Conservation (phyloP, 2,113 vertebrate species). For the Leucoraja erinaceus region DNA sequence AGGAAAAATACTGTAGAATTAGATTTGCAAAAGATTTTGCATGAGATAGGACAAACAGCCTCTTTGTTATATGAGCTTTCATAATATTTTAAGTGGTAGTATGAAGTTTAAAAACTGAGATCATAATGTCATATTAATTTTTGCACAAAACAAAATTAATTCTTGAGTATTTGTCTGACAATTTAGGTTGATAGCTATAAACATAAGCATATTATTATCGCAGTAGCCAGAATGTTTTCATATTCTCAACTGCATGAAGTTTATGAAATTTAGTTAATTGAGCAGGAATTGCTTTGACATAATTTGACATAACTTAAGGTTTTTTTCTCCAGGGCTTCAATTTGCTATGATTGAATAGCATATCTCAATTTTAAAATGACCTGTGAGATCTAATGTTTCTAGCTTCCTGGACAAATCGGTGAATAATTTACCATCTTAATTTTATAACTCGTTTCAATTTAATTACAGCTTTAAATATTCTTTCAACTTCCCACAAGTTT, state of each 20-base stretch:
- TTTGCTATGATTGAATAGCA: not conserved
- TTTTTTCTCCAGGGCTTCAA: not conserved
- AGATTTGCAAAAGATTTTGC: not conserved
- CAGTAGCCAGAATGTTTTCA: no score
- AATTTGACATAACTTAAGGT: not conserved
- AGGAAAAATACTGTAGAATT: not conserved
- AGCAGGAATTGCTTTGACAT: not conserved
- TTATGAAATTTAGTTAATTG: no score
- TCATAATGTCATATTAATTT: no score
- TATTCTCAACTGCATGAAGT: no score
- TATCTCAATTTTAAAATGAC: not conserved
- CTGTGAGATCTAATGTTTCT: no score
- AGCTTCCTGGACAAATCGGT: no score
- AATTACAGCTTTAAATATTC: no score
- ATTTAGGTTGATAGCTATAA: not conserved
- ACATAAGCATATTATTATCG: no score
- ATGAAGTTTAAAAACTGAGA: not conserved
- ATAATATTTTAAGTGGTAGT: not conserved
- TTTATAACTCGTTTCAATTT: not conserved
- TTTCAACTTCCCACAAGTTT: no score
- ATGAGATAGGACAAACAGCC: not conserved
- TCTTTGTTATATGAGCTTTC: not conserved
- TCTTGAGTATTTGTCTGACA: not conserved
- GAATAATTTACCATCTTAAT: not conserved
- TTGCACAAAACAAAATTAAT: not conserved